Conservation (phyloP, 2,888 invertebrate species). For the Ischnus inquisitorius region DNA sequence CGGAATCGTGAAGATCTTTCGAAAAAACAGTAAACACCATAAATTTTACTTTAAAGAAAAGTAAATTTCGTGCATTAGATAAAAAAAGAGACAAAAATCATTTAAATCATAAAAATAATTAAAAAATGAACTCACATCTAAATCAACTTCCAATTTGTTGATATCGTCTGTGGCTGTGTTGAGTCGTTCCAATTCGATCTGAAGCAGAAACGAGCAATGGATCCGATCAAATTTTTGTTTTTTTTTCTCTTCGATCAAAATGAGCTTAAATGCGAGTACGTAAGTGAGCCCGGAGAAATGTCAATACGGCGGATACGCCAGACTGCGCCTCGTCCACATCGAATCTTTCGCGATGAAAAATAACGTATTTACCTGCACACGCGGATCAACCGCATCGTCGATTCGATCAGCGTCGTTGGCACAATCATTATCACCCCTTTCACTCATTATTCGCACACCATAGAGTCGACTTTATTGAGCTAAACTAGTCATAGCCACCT, state of each 20-base stretch:
- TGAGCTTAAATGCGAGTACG: background rate
- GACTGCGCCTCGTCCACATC: conserved; percentile 62
- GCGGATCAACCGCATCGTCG: conserved; percentile 91
- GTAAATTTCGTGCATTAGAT: background rate
- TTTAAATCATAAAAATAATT: conserved; percentile 15
- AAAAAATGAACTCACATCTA: conserved; percentile 88
- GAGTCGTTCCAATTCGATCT: conserved; percentile 95
- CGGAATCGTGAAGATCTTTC: background rate
- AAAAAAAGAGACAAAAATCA: conserved; percentile 16
- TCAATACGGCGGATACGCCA: conserved; percentile 72
- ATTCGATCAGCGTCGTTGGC: conserved; percentile 79
- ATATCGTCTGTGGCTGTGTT: conserved; percentile 97
- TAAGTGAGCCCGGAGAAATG: conserved; percentile 21
- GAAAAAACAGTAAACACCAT: no score
- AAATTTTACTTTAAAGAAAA: background rate
- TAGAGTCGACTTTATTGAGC: conserved; percentile 76
- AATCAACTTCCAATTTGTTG: conserved; percentile 95
- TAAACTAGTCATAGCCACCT: conserved; percentile 80
- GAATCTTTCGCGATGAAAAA: conserved; percentile 75
- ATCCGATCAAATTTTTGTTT: conserved; percentile 23
- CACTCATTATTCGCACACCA: conserved; percentile 75
- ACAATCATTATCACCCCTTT: conserved; percentile 76
- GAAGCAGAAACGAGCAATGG: conserved; percentile 59
- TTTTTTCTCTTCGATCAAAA: background rate
- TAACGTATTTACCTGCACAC: conserved; percentile 90